Evolutionary conservation across 1,140 invertebrate genomes (phyloP).

Genomic region (Drosophila hydei): DNA sequence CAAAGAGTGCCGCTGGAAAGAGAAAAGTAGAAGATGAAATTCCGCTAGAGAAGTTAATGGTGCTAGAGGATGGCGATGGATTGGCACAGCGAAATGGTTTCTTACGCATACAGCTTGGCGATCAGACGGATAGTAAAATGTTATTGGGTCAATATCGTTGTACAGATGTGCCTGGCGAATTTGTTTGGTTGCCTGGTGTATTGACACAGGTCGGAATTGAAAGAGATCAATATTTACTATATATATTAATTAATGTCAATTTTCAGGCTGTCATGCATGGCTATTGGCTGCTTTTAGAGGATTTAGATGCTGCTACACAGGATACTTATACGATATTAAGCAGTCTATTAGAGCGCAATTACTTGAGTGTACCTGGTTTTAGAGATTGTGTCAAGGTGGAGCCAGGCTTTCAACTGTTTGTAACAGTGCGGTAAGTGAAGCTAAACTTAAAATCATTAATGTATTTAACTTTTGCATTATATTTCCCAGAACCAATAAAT

Average conservation of each 20-base stretch:
- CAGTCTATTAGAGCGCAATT: constrained; percentile 92
- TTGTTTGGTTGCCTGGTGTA: constrained; percentile 97
- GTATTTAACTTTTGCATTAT: constrained; percentile 27
- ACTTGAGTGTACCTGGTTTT: constrained; percentile 94
- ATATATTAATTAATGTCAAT: background rate
- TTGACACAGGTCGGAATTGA: constrained; percentile 90
- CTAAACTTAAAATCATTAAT: background rate
- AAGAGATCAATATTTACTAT: constrained; percentile 80
- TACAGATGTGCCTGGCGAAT: constrained; percentile 98
- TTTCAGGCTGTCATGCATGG: constrained; percentile 92
- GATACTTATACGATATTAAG: constrained; percentile 96
- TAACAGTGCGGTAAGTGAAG: constrained; percentile 90
- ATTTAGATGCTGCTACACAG: constrained; percentile 96
- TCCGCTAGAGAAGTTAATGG: constrained; percentile 47
- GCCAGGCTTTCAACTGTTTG: constrained; percentile 95
- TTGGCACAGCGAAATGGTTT: constrained; percentile 67
- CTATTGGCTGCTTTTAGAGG: constrained; percentile 97
- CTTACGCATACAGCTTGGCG: constrained; percentile 93
- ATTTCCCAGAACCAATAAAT: constrained; percentile 85
- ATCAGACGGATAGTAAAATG: constrained; percentile 99
- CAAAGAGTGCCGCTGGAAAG: constrained; percentile 19
- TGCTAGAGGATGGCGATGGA: constrained; percentile 40
- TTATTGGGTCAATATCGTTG: constrained; percentile 97
- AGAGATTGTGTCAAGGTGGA: constrained; percentile 91
- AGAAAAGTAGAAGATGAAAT: constrained; percentile 52